Evolutionary conservation across 2,797 vertebrate genomes (phyloP), one percentile per base, ranked within the genome.

Genomic region (Acipenser ruthenus): DNA sequence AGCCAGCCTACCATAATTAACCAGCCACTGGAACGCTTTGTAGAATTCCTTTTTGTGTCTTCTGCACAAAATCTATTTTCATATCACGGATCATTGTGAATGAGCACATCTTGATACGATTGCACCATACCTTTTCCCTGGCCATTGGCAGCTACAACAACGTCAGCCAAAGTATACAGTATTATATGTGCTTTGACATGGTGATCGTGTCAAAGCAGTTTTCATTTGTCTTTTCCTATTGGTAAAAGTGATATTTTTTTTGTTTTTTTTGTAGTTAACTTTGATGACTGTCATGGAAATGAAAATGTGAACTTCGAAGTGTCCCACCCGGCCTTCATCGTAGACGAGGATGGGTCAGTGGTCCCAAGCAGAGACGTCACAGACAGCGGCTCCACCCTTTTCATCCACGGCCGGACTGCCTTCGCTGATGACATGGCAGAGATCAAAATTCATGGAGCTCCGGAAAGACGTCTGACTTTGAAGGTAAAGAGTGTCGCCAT

Each of bases 241-340:
- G 0, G 37, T 37, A 37, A 37, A 37, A 37, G 37, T 37, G 53
- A 15, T 65, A 6, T 63, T 13, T 68, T 6, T 67, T 13, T 60
- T 70, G 47, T 71, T 58, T 66, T 66, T 67, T 70, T 77, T 80
- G 1, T 84, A 99, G 96, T 99, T 76, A 80, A 84, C 77, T 98
- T 98, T 73, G 91, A 92, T 49, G 96, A 99, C 85, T 98, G 96
- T 73, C 82, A 86, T 10, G 94, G 92, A 15, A 98, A 97, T 49
- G 73, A 89, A 66, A 84, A 84, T 1, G 78, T 95, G 74, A 85
- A 77, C 62, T 98, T 95, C 15, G 85, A 92, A 65, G 92, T 95
- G 74, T 96, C 96, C 5, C 92, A 93, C 69, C 91, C 93, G 6
- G 80, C 84, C 81, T 96, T 99, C 73, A 76, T 70, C n/a, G 92